These are phyloP conservation scores for Polyploca ridens DNA, from an alignment of 2,888 invertebrate species.

Conservation along the genomic window DNA sequence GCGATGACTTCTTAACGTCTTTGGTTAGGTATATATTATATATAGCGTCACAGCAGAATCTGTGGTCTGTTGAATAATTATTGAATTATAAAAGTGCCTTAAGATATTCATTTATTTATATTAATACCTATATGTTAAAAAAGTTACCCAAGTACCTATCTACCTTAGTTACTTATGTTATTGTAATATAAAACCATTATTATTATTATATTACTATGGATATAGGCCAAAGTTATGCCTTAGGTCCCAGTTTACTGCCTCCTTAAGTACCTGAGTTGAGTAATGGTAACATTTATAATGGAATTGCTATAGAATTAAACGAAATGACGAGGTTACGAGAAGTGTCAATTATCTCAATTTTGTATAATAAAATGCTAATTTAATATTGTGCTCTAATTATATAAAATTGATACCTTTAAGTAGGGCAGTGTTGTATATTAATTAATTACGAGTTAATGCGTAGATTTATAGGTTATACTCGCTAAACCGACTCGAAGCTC, in stretches of 20 bases:
- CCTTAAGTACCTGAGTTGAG: not conserved
- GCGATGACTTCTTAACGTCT: too few species aligned
- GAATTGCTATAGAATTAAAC: not conserved
- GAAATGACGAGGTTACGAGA: not conserved
- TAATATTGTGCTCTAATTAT: conserved; percentile 23
- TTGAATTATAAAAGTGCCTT: too few species aligned
- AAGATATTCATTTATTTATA: too few species aligned
- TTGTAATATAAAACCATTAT: not conserved
- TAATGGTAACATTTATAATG: not conserved
- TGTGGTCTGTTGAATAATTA: too few species aligned
- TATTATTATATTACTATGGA: not conserved
- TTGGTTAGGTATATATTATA: too few species aligned
- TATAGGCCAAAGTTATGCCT: not conserved
- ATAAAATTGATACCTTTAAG: conserved; percentile 26
- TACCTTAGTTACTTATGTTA: too few species aligned
- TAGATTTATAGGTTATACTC: too few species aligned
- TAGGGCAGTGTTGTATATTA: conserved; percentile 12
- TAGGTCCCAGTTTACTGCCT: not conserved
- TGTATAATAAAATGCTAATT: not conserved
- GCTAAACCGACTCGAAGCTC: too few species aligned
- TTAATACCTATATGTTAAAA: too few species aligned
- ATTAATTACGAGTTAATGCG: too few species aligned
- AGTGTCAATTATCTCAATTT: conserved; percentile 8
- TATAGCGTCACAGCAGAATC: too few species aligned
- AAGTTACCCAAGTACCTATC: too few species aligned